These are phyloP conservation scores for Ornithoptera alexandrae DNA, from an alignment of 2,888 invertebrate species.

Conservation along the genomic window DNA sequence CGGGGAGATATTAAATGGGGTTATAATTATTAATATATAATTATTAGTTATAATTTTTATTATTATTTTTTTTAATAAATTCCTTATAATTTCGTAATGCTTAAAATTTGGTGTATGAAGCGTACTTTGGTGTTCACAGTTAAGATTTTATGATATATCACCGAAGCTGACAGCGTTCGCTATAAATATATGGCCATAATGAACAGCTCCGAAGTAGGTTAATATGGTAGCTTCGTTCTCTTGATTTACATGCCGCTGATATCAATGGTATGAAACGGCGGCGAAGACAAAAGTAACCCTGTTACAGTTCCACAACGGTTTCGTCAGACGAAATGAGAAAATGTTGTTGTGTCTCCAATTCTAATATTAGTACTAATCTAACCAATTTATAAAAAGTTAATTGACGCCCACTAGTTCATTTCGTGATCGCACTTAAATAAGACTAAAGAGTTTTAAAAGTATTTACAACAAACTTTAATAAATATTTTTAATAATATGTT, in stretches of 20 bases:
- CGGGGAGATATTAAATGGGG: too few relatives aligned
- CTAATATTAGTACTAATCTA: neutral
- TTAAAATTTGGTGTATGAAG: neutral
- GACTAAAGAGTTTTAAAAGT: neutral
- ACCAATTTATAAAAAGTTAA: conserved; percentile 3
- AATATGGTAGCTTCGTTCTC: conserved; percentile 13
- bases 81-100: too few relatives aligned
- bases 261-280: conserved; percentile 3
- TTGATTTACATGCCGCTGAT: conserved; percentile 10
- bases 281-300: conserved; percentile 11
- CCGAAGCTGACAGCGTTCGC: conserved; percentile 5
- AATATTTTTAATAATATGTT: too few relatives aligned
- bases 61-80: neutral
- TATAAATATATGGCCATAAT: conserved; percentile 17
- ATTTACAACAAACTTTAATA: too few relatives aligned
- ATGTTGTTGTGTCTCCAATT: neutral
- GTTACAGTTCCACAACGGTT: conserved; percentile 1
- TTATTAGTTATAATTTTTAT: too few relatives aligned
- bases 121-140: neutral
- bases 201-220: conserved; percentile 14
- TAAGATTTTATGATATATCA: conserved; percentile 7
- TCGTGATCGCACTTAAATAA: neutral
- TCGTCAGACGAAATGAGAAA: conserved; percentile 1
- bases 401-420: neutral
- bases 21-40: too few relatives aligned